phyloP scores from a whole-genome alignment of 2,797 vertebrate species.

The Poeciliopsis turneri region DNA sequence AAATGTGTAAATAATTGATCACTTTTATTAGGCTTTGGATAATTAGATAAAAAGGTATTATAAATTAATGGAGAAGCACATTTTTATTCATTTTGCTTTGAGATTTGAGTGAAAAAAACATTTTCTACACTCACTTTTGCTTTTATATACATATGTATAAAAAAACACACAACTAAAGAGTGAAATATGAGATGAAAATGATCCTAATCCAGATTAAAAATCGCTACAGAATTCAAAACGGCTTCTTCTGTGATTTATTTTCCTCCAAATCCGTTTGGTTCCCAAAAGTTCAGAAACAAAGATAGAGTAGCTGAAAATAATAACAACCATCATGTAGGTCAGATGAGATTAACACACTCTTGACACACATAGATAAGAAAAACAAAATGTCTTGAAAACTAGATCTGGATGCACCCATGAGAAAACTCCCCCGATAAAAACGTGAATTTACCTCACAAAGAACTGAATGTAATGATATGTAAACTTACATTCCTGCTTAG shows the following conservation, averaged over 20 bases:
- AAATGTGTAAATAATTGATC: background rate
- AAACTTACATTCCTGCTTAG: background rate
- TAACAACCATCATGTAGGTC: background rate
- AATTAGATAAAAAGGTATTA: background rate
- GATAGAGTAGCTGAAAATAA: background rate
- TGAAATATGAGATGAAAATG: background rate
- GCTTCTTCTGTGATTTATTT: background rate
- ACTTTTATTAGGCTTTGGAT: background rate
- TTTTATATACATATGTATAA: background rate
- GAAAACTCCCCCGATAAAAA: background rate
- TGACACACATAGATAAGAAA: background rate
- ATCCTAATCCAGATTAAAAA: background rate
- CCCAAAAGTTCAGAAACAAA: background rate
- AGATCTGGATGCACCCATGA: background rate
- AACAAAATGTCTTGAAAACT: slow-evolving; percentile 3
- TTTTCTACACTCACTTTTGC: background rate
- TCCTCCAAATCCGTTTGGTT: background rate
- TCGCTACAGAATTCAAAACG: background rate
- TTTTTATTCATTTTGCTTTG: background rate
- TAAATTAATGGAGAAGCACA: background rate
- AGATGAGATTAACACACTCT: slow-evolving; percentile 24
- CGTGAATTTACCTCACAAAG: background rate
- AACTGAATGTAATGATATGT: background rate
- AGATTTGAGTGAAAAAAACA: no score
- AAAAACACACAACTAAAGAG: background rate